Evolutionary conservation across 1,140 invertebrate genomes (phyloP).

Genomic region (Apis mellifera): DNA sequence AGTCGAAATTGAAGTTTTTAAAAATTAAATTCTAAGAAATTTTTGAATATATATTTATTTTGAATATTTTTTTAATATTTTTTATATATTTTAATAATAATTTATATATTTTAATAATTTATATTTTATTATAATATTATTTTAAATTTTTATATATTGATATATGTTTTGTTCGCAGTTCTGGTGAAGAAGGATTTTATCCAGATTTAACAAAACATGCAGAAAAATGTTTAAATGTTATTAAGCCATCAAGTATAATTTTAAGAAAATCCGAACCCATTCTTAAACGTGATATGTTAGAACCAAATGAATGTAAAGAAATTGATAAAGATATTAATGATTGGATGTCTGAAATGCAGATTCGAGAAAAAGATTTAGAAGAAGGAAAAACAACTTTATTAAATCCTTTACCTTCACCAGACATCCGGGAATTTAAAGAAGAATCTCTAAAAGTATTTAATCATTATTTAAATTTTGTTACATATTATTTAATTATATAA

Average conservation of each 20-base stretch:
- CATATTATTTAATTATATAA: neutral
- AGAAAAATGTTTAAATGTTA: conserved; percentile 80
- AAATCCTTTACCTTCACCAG: conserved; percentile 53
- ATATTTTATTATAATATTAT: neutral
- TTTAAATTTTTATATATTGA: neutral
- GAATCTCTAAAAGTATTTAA: conserved; percentile 24
- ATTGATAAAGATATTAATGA: conserved; percentile 79
- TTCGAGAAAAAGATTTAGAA: conserved; percentile 75
- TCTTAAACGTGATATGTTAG: conserved; percentile 75
- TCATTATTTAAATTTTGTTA: neutral
- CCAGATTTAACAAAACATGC: conserved; percentile 83
- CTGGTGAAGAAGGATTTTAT: conserved; percentile 86
- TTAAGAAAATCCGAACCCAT: conserved; percentile 81
- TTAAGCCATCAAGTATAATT: conserved; percentile 83
- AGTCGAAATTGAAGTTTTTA: conserved; percentile 31
- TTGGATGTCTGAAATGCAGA: conserved; percentile 80
- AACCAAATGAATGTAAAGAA: conserved; percentile 72
- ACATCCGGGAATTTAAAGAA: conserved; percentile 64
- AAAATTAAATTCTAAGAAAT: neutral
- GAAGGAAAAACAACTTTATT: conserved; percentile 62
- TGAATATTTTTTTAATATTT: neutral
- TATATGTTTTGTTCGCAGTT: conserved; percentile 73
- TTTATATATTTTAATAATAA: neutral
- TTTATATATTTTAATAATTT: neutral
- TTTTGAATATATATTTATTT: neutral